Conservation (phyloP, 2,797 vertebrate species). For the Spheniscus humboldti region DNA sequence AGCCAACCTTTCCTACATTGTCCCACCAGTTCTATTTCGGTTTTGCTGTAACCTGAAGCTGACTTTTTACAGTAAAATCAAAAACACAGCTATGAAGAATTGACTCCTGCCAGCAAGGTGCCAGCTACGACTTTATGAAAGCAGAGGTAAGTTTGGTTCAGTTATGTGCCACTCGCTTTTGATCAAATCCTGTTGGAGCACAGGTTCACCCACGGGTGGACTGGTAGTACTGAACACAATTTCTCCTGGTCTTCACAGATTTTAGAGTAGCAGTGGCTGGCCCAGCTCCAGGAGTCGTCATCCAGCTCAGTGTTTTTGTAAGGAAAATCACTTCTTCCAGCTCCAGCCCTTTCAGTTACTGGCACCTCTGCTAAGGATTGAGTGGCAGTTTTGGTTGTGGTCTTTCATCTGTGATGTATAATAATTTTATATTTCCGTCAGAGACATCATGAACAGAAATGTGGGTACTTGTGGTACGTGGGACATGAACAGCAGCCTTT, state of each 20-base stretch:
- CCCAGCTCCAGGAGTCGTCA: neutral
- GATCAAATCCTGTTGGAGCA: neutral
- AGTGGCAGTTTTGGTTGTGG: neutral
- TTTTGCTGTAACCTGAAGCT: slow-evolving; percentile 8
- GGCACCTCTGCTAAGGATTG: neutral
- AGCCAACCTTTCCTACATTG: neutral
- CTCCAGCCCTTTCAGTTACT: neutral
- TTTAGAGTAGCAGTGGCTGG: neutral
- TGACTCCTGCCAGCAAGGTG: neutral
- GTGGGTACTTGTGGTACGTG: rapidly evolving
- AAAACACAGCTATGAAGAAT: neutral
- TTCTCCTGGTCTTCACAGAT: neutral
- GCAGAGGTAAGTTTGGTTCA: neutral
- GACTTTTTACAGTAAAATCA: neutral
- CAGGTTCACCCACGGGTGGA: neutral
- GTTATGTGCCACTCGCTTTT: neutral
- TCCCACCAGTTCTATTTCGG: neutral
- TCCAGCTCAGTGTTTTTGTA: neutral
- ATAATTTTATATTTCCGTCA: neutral
- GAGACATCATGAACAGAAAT: neutral
- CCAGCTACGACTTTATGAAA: neutral
- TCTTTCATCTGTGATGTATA: neutral
- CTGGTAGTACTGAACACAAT: neutral
- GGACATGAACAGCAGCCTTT: neutral
- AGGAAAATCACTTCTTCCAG: neutral